Evolutionary conservation across 2,797 vertebrate genomes (phyloP).

Genomic region (Poeciliopsis presidionis): DNA sequence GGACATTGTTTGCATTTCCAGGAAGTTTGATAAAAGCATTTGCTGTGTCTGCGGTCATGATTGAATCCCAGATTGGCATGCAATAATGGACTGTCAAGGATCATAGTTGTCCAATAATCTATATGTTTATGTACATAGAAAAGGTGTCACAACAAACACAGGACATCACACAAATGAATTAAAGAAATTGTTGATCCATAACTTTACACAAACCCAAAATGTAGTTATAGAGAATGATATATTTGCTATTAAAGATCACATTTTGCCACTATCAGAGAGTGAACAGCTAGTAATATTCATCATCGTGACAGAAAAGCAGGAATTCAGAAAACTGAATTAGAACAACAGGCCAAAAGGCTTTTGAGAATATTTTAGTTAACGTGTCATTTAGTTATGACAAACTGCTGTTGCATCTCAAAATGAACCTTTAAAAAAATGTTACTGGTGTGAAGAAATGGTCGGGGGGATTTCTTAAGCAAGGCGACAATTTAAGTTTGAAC

Average conservation of each 20-base stretch:
- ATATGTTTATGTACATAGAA: too few relatives aligned
- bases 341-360: neutral
- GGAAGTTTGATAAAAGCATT: too few relatives aligned
- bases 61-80: too few relatives aligned
- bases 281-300: neutral
- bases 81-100: too few relatives aligned
- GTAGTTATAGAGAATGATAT: conserved; percentile 4
- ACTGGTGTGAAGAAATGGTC: neutral
- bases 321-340: neutral
- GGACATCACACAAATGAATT: too few relatives aligned
- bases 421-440: neutral
- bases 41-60: too few relatives aligned
- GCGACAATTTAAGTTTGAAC: conserved; percentile 1
- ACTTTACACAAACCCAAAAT: conserved; percentile 13
- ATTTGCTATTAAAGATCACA: neutral
- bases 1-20: too few relatives aligned
- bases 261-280: neutral
- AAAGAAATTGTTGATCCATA: conserved; percentile 42
- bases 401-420: neutral
- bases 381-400: neutral
- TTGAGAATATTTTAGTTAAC: neutral
- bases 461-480: neutral
- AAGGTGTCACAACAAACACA: too few relatives aligned
- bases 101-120: too few relatives aligned
- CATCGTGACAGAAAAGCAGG: neutral